Percentiles rank a stretch among this genome's conserved stretches.
Evolutionary conservation across 2,113 vertebrate genomes (phyloP).

Genomic region (Paratilapia polleni): DNA sequence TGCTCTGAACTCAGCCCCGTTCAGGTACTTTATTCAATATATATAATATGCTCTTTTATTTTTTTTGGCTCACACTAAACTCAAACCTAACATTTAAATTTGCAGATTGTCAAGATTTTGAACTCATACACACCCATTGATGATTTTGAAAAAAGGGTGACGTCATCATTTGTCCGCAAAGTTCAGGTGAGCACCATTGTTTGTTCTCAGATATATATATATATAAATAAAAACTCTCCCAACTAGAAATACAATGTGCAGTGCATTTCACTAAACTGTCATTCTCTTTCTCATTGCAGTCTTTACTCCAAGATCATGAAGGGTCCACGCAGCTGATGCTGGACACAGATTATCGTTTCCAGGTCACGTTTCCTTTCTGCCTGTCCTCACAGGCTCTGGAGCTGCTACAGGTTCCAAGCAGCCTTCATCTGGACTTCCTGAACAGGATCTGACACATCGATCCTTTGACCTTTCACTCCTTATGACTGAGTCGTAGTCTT

Average conservation of each 20-base stretch:
- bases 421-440: conserved; percentile 91
- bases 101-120: conserved; percentile 95
- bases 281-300: conserved; percentile 77
- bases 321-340: conserved; percentile 88
- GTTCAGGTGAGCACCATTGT: conserved; percentile 85
- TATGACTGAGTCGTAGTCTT: background rate
- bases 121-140: conserved; percentile 98
- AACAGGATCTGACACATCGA: conserved; percentile 81
- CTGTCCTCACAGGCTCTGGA: conserved; percentile 90
- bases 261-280: background rate
- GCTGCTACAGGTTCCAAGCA: conserved; percentile 90
- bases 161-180: conserved; percentile 93
- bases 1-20: conserved; percentile 89
- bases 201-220: background rate
- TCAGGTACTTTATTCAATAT: conserved; percentile 82
- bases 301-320: conserved; percentile 86
- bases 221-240: background rate
- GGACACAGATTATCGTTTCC: conserved; percentile 90
- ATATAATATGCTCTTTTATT: background rate
- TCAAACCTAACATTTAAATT: conserved; percentile 12
- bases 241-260: background rate
- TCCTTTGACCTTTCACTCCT: conserved; percentile 3
- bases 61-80: background rate
- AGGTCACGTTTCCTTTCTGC: conserved; percentile 93
- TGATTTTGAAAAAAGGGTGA: conserved; percentile 96